These are phyloP conservation scores for pig (Sus scrofa) DNA, from an alignment of 2,113 vertebrate genomes.

Conservation along the genomic window DNA sequence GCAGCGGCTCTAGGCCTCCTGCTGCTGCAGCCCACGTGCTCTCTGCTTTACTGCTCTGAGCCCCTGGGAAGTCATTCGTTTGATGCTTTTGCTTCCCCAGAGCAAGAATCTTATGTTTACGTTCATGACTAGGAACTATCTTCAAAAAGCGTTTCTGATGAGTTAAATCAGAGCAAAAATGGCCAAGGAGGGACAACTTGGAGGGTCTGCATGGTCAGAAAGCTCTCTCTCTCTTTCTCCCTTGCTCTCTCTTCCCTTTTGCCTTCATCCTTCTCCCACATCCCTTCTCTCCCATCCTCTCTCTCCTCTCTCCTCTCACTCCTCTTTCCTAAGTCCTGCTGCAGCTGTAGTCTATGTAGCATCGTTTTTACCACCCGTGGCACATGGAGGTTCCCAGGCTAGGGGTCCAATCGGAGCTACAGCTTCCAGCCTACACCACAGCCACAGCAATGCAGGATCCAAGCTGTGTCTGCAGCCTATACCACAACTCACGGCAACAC, in stretches of 20 bases:
- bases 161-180: neutral
- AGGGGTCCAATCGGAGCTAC: too few relatives aligned
- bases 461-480: too few relatives aligned
- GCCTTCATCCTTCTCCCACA: neutral
- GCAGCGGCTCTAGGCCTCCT: neutral
- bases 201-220: neutral
- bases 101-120: neutral
- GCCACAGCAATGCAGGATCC: too few relatives aligned
- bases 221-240: neutral
- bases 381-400: too few relatives aligned
- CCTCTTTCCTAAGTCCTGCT: neutral
- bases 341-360: neutral
- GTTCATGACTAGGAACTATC: neutral
- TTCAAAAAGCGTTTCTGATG: neutral
- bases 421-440: too few relatives aligned
- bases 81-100: neutral
- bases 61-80: neutral
- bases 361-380: neutral
- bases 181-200: neutral
- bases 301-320: neutral
- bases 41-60: neutral
- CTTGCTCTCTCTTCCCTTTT: neutral
- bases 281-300: neutral
- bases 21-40: rapidly evolving
- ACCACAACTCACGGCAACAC: too few relatives aligned